A percentile compares a stretch with the other conserved stretches of the same genome.
Evolutionary conservation across 2,888 invertebrate genomes (phyloP).

Genomic region (Eupithecia dodoneata): DNA sequence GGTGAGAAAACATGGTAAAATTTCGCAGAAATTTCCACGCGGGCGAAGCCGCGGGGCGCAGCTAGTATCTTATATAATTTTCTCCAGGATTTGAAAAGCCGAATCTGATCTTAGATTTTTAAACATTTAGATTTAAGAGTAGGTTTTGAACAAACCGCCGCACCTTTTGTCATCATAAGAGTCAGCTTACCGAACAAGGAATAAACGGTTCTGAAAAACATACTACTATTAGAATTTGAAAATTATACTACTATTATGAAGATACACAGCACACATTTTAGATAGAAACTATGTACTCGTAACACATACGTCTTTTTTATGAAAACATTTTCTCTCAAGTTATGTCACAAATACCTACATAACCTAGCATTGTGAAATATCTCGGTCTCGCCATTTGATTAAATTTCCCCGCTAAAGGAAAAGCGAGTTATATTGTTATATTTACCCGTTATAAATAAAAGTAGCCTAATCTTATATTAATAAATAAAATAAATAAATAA

Average conservation of each 20-base stretch:
- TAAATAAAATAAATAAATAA: no score
- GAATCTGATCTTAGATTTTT: background rate
- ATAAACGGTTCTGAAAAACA: background rate
- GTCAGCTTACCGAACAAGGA: background rate
- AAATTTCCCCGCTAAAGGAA: conserved; percentile 26
- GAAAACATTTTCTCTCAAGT: background rate
- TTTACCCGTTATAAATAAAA: conserved; percentile 1
- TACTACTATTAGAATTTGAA: no score
- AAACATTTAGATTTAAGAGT: background rate
- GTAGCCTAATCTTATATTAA: background rate
- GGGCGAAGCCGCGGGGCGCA: no score
- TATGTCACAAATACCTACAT: background rate
- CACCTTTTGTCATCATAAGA: background rate
- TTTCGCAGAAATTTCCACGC: no score
- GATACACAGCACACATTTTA: background rate
- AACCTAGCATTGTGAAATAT: background rate
- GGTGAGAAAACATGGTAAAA: no score
- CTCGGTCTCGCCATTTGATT: conserved; percentile 25
- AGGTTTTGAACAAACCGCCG: background rate
- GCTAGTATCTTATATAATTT: background rate
- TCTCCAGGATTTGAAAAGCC: background rate
- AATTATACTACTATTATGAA: no score
- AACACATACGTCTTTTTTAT: background rate
- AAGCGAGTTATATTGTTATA: conserved; percentile 25
- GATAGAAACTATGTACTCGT: background rate